Conservation (phyloP, 2,888 invertebrate genomes). For the Cantharis rufa region DNA sequence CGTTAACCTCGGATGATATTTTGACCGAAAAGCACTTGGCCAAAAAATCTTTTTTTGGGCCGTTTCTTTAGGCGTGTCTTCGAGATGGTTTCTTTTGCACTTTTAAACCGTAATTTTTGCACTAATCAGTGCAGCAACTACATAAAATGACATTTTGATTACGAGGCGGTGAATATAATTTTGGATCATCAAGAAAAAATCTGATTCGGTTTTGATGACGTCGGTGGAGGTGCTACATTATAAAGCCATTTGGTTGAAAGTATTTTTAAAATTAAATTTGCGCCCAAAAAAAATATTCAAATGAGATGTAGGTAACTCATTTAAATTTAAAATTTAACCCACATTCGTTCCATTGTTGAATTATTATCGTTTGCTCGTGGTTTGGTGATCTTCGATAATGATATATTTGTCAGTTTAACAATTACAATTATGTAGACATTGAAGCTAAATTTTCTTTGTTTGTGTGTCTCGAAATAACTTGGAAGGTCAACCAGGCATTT, state of each 20-base stretch:
- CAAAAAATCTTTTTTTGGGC: not conserved
- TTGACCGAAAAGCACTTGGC: not conserved
- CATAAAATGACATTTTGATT: constrained; percentile 26
- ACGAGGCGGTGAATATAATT: constrained; percentile 15
- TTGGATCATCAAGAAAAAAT: constrained; percentile 4
- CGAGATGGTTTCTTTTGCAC: not conserved
- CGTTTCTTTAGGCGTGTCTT: not conserved
- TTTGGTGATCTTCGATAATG: not conserved
- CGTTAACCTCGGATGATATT: not conserved
- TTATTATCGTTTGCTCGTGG: not conserved
- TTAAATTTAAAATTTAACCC: constrained; percentile 19
- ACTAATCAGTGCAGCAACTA: not conserved
- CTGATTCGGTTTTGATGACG: constrained; percentile 4
- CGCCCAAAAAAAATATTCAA: not conserved
- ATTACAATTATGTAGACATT: not conserved
- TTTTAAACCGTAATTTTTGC: not conserved
- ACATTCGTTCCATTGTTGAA: constrained; percentile 11
- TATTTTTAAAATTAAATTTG: not conserved
- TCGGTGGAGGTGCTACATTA: not conserved
- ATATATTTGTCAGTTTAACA: not conserved
- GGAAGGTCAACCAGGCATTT: not conserved
- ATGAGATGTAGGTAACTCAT: not conserved
- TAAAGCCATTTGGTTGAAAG: not conserved
- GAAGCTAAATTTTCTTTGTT: not conserved
- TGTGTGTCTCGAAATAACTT: not conserved